phyloP scores from a whole-genome alignment of 2,888 invertebrate genomes.

The Mesopsocus fuscifrons region DNA sequence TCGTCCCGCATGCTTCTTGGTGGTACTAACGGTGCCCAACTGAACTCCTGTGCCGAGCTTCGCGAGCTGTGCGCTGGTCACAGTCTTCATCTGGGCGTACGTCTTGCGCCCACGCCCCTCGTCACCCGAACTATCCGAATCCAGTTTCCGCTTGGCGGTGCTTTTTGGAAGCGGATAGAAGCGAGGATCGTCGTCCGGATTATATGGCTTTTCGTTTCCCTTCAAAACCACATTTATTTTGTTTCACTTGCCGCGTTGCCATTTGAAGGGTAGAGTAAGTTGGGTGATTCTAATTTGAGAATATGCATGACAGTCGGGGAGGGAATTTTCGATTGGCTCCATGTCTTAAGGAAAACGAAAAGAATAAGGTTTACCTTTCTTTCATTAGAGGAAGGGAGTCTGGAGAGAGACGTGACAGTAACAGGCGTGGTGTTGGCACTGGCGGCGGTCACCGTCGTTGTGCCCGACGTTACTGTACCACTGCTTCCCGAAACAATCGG shows the following conservation, averaged over 20 bases:
- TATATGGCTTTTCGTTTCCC: constrained; percentile 15
- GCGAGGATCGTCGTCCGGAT: constrained; percentile 46
- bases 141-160: constrained; percentile 35
- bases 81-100: constrained; percentile 3
- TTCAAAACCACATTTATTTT: constrained; percentile 11
- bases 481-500: constrained; percentile 16
- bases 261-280: too few relatives aligned
- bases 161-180: constrained; percentile 53
- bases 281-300: too few relatives aligned
- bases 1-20: background rate
- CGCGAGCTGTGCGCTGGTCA: constrained; percentile 3
- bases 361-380: too few relatives aligned
- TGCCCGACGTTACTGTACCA: constrained; percentile 18
- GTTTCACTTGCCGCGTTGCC: constrained; percentile 30
- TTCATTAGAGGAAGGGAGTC: too few relatives aligned
- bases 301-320: too few relatives aligned
- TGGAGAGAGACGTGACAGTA: constrained; percentile 26
- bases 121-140: constrained; percentile 46
- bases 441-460: constrained; percentile 14
- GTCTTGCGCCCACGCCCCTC: constrained; percentile 25
- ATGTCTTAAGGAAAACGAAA: too few relatives aligned
- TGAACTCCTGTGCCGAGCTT: too few relatives aligned
- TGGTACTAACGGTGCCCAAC: background rate
- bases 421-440: constrained; percentile 20
- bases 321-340: too few relatives aligned